Evolutionary conservation across 2,113 vertebrate genomes (phyloP).

Genomic region (Cyrtonyx montezumae): DNA sequence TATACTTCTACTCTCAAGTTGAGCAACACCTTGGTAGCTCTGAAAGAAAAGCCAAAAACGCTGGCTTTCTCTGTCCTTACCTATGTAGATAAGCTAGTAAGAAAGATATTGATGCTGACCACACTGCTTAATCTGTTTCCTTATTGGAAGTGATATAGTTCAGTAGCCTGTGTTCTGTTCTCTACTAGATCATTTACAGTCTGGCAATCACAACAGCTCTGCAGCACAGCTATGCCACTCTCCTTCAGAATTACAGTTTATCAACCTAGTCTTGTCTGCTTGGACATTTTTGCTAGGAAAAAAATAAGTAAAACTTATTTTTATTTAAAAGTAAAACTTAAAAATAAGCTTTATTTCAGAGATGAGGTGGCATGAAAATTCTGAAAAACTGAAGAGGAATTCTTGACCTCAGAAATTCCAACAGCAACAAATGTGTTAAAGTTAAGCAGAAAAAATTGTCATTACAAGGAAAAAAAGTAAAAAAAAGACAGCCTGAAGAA

Average conservation of each 20-base stretch:
- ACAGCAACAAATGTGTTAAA: background rate
- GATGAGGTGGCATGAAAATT: background rate
- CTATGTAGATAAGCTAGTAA: background rate
- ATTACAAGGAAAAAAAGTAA: background rate
- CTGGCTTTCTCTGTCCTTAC: background rate
- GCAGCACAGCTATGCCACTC: background rate
- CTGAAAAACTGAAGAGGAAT: background rate
- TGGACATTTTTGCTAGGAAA: background rate
- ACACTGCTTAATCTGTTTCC: background rate
- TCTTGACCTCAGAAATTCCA: background rate
- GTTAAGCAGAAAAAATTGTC: accelerated
- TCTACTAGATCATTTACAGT: background rate
- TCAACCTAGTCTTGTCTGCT: accelerated
- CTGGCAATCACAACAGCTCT: background rate
- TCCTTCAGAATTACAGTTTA: background rate
- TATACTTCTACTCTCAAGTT: background rate
- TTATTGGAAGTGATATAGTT: background rate
- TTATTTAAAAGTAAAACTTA: too few relatives aligned
- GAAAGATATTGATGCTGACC: background rate
- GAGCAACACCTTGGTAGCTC: background rate
- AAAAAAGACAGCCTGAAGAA: background rate
- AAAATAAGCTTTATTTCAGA: background rate
- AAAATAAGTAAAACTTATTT: background rate
- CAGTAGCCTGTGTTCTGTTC: background rate
- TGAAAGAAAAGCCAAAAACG: background rate